These are phyloP conservation scores for Epinephelus awoara DNA, from an alignment of 2,797 vertebrate genomes.

Conservation along the genomic window DNA sequence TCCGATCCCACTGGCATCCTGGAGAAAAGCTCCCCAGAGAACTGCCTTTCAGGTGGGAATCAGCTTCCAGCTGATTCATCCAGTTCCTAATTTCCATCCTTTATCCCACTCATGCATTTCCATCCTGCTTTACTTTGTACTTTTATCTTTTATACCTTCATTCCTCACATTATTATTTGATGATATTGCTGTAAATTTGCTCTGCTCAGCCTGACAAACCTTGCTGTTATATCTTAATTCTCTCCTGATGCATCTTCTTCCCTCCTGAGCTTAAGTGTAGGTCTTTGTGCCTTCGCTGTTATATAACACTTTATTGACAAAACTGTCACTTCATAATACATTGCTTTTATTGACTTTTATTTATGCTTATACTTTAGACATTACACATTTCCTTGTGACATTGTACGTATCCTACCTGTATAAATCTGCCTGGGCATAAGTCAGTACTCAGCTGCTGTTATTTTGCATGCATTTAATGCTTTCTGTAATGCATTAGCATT, in stretches of 20 bases:
- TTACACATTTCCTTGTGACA: neutral
- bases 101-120: neutral
- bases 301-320: neutral
- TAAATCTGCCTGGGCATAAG: neutral
- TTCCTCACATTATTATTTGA: neutral
- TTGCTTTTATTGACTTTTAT: too few species aligned
- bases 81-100: conserved; percentile 4
- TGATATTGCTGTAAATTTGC: neutral
- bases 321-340: neutral
- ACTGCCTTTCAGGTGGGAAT: conserved; percentile 83
- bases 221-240: neutral
- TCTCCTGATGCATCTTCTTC: neutral
- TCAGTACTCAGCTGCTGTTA: neutral
- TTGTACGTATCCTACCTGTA: neutral
- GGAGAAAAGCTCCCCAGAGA: conserved; percentile 93
- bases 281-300: neutral
- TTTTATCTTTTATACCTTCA: neutral
- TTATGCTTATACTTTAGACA: neutral
- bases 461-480: neutral
- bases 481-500: neutral
- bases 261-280: neutral
- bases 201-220: neutral
- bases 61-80: neutral
- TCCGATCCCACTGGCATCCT: conserved; percentile 98
- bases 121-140: neutral